Base-by-base conservation (phyloP, 2,113 vertebrate genomes). In the Lonchura striata region DNA sequence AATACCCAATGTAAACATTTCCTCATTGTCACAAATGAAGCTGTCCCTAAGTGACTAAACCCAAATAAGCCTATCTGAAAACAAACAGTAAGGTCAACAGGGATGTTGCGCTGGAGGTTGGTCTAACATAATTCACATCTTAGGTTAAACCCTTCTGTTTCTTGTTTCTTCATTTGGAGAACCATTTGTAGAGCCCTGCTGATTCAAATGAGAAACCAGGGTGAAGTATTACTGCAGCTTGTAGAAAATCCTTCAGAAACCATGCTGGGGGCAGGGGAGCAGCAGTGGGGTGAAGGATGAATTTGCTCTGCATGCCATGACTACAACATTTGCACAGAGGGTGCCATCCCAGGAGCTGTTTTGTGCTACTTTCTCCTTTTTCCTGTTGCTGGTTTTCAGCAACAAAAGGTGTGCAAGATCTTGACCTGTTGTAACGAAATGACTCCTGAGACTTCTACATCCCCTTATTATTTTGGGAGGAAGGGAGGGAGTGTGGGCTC, bases 251-350 rank as follows among this genome's bases (percentile, higher is more conserved):
- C 66, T 74, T 66, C 59, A 81, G 37, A 50, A 23, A 30, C 7
- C 24, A 10, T 0, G 1, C 37, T 18, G 47, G 39, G 28, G 23
- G 6, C 35, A 71, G 35, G 49, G 54, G 57, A 82, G 23, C 5
- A 35, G 27, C 60, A 82, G 16, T 18, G 8, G n/a, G 13, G n/a
- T 42, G n/a, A 90, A 59, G 35, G 59, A 37, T 35, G 23, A 25
- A 41, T 57, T 76, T 79, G 4, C 15, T 61, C 35, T 59, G 15
- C 0, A 0, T 2, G 5, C 14, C 1, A 0, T 6, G 17, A 22
- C 20, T 21, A 46, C 19, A 47, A 35, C 8, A 49, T 54, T 72
- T 50, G 13, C 35, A 75, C 23, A 56, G 15, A 41, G 27, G 13
- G 18, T 61, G 11, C 44, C 12, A 28, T 25, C 25, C 22, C 27